phyloP scores from a whole-genome alignment of 2,113 vertebrate genomes.

The Lagenorhynchus albirostris region DNA sequence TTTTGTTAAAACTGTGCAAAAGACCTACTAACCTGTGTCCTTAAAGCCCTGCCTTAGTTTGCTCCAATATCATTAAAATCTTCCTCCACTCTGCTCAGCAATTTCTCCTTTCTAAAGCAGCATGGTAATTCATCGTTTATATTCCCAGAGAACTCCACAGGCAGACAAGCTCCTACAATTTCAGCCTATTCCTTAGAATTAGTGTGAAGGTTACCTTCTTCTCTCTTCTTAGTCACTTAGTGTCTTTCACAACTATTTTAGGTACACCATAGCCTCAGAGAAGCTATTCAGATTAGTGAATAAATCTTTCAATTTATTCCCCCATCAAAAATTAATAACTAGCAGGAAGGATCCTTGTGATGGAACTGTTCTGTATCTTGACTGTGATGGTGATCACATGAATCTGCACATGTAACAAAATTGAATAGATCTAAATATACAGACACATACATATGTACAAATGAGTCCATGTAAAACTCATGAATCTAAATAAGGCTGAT shows the following conservation, averaged over 20 bases:
- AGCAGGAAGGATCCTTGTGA: not conserved
- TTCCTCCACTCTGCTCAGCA: not conserved
- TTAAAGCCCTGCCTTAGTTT: not conserved
- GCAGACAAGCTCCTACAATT: not conserved
- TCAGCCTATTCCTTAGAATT: not conserved
- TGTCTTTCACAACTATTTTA: slow-evolving; percentile 19
- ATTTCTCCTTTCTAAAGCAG: not conserved
- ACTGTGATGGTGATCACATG: not conserved
- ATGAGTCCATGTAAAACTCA: not conserved
- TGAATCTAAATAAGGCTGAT: not conserved
- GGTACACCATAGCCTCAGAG: not conserved
- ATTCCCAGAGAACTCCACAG: not conserved
- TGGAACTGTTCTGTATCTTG: not conserved
- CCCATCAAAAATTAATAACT: slow-evolving; percentile 10
- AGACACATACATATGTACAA: not conserved
- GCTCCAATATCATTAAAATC: not conserved
- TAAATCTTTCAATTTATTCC: not conserved
- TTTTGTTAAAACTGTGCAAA: slow-evolving; percentile 19
- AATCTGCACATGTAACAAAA: not conserved
- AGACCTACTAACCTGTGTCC: not conserved
- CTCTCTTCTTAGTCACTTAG: not conserved
- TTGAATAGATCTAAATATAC: not conserved
- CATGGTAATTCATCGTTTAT: not conserved
- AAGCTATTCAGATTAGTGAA: not conserved
- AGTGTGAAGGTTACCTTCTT: not conserved